A percentile compares a stretch with the other conserved stretches of the same genome.
Conservation (phyloP, 2,113 vertebrate genomes). For the Platysteira castanea region DNA sequence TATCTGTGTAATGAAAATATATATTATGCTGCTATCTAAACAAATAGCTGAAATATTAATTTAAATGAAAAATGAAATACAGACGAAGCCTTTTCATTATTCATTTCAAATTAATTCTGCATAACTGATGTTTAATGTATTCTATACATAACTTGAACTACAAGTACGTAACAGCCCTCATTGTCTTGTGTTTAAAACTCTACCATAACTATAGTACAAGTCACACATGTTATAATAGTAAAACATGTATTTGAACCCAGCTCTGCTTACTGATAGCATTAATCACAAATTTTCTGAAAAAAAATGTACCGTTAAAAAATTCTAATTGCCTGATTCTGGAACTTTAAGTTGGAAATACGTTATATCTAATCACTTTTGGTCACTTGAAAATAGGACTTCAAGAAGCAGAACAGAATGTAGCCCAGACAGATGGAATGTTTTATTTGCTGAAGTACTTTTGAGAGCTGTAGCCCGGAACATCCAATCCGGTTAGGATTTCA, state of each 20-base stretch:
- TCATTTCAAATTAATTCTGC: not conserved
- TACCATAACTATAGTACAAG: not conserved
- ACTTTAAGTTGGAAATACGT: not conserved
- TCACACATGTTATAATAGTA: rapidly evolving
- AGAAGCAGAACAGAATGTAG: not conserved
- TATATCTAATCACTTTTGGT: not conserved
- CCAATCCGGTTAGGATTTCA: not conserved
- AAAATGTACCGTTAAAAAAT: not conserved
- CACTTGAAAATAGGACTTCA: not conserved
- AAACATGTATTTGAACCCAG: not conserved
- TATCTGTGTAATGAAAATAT: not conserved
- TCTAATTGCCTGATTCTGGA: not conserved
- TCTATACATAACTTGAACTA: not conserved
- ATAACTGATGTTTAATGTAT: not conserved
- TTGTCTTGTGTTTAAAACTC: not conserved
- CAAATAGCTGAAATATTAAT: not conserved
- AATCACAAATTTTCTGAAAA: not conserved
- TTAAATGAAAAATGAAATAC: not conserved
- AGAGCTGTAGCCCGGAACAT: not conserved
- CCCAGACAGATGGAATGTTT: not conserved
- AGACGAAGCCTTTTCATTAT: not conserved
- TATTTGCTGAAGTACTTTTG: not conserved
- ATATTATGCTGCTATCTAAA: not conserved
- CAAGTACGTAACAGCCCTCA: not conserved
- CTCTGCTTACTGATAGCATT: not conserved